phyloP scores from a whole-genome alignment of 2,797 vertebrate species.

The Echiichthys vipera region DNA sequence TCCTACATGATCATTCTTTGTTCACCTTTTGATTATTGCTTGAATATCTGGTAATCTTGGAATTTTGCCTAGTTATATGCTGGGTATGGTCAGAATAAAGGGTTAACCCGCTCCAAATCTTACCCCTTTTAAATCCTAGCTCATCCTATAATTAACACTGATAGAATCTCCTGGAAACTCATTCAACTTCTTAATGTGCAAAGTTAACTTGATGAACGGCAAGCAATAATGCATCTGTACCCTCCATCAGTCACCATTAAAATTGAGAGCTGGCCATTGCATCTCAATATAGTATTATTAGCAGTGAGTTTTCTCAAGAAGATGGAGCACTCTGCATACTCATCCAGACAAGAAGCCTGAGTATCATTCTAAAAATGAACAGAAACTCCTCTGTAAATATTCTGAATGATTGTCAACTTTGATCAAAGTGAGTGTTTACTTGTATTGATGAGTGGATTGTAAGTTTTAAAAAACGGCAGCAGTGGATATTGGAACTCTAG shows the following conservation, averaged over 20 bases:
- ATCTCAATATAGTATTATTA: conserved; percentile 71
- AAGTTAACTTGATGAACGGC: conserved; percentile 77
- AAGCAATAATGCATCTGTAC: conserved; percentile 61
- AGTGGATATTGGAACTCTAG: conserved; percentile 1
- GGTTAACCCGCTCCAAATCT: conserved; percentile 16
- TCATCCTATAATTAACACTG: conserved; percentile 68
- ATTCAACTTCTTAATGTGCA: conserved; percentile 73
- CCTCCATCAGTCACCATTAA: conserved; percentile 78
- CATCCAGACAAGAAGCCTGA: conserved; percentile 42
- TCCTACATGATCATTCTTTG: background rate
- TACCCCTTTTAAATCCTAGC: conserved; percentile 32
- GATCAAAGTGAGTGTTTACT: conserved; percentile 46
- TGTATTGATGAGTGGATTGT: conserved; percentile 19
- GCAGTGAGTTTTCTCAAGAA: conserved; percentile 39
- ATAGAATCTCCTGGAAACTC: conserved; percentile 74
- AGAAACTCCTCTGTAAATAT: conserved; percentile 37
- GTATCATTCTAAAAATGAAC: conserved; percentile 20
- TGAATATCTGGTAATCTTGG: background rate
- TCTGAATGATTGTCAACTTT: conserved; percentile 27
- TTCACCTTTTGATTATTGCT: background rate
- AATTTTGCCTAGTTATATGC: background rate
- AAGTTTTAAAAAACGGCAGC: conserved; percentile 13
- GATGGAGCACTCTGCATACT: conserved; percentile 45
- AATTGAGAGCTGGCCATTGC: conserved; percentile 63
- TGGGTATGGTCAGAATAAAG: background rate